Conservation (phyloP, 2,888 invertebrate species). For the Hyles lineata region DNA sequence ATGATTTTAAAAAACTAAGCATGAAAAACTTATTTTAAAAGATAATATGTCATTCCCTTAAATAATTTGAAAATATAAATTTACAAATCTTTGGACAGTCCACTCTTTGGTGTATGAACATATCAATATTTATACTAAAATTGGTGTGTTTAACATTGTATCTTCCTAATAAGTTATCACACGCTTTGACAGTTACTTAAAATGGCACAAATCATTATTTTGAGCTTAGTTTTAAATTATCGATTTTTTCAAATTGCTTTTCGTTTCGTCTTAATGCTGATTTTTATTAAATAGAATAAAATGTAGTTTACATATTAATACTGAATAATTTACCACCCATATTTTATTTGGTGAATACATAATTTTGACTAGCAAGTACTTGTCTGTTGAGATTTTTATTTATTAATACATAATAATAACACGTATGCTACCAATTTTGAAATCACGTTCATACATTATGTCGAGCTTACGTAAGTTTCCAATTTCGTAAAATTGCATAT, state of each 20-base stretch:
- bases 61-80: background rate
- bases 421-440: background rate
- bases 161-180: background rate
- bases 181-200: slow-evolving; percentile 20
- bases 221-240: slow-evolving; percentile 16
- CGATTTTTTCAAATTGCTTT: slow-evolving; percentile 6
- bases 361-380: slow-evolving; percentile 32
- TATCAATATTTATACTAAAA: background rate
- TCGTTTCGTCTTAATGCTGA: slow-evolving; percentile 22
- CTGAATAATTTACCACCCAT: slow-evolving; percentile 62
- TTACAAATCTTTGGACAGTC: background rate
- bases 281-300: slow-evolving; percentile 41
- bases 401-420: background rate
- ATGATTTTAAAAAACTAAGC: background rate
- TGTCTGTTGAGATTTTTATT: background rate
- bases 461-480: too few species aligned
- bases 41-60: background rate
- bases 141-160: background rate
- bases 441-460: background rate
- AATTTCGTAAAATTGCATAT: too few species aligned
- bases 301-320: slow-evolving; percentile 65
- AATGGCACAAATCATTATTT: slow-evolving; percentile 18
- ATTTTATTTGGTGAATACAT: slow-evolving; percentile 38
- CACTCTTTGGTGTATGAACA: background rate
- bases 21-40: background rate